Percentiles rank a stretch among this genome's conserved stretches.
Conservation (phyloP, 2,797 vertebrate genomes). For the Mastacembelus armatus region DNA sequence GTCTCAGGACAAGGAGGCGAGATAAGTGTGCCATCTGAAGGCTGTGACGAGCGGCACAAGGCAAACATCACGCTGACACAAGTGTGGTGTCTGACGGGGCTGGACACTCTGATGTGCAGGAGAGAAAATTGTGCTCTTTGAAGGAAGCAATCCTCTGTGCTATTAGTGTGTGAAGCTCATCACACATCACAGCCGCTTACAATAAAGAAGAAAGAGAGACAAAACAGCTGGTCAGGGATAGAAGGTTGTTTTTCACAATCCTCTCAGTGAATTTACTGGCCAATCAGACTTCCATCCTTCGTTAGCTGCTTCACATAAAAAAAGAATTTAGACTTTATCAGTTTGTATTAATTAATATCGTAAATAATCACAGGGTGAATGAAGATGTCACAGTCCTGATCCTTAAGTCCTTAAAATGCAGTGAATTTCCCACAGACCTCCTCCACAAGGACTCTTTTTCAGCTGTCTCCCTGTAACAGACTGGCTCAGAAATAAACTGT, state of each 20-base stretch:
- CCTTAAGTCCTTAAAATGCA: neutral
- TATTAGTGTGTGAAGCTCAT: constrained; percentile 9
- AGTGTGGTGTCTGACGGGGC: constrained; percentile 44
- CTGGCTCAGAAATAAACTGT: too few relatives aligned
- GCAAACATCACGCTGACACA: constrained; percentile 5
- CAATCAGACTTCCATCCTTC: too few relatives aligned
- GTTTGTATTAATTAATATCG: too few relatives aligned
- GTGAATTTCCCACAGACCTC: neutral
- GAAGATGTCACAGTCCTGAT: too few relatives aligned
- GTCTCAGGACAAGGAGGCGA: constrained; percentile 1
- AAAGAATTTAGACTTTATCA: too few relatives aligned
- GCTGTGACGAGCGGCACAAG: constrained; percentile 8
- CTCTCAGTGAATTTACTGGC: neutral
- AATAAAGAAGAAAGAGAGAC: neutral
- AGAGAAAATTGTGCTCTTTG: constrained; percentile 54
- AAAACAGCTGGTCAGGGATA: neutral
- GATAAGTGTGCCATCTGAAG: constrained; percentile 46
- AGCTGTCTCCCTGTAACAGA: too few relatives aligned
- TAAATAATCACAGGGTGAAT: too few relatives aligned
- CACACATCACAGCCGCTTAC: neutral
- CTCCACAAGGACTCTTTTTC: neutral
- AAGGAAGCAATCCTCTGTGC: neutral
- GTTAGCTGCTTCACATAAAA: too few relatives aligned
- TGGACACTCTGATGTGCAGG: neutral
- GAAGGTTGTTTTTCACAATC: neutral